Evolutionary conservation across 2,113 vertebrate species (phyloP).

Genomic region (Azemiops feae): DNA sequence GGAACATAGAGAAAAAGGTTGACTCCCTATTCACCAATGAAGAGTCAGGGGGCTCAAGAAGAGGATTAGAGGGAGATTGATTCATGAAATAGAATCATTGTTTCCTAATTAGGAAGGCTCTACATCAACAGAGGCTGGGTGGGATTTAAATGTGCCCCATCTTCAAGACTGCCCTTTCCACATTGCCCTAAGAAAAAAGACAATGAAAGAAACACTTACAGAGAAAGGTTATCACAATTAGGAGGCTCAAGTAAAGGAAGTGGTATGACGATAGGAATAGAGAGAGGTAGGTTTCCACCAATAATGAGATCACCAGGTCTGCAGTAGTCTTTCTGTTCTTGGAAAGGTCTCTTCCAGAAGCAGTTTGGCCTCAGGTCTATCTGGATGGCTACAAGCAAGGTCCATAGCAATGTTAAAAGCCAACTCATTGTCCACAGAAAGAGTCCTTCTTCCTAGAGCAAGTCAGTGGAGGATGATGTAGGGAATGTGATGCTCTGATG

Average conservation of each 20-base stretch:
- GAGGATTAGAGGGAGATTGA: no score
- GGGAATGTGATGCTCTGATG: no score
- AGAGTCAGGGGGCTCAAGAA: no score
- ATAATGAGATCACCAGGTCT: background rate
- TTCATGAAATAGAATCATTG: no score
- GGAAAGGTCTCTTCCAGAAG: background rate
- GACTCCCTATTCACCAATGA: no score
- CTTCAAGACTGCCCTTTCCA: no score
- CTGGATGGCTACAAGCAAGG: background rate
- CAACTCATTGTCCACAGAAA: background rate
- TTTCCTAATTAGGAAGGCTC: no score
- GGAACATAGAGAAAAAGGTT: no score
- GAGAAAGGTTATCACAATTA: fast-evolving
- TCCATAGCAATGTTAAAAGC: background rate
- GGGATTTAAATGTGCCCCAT: no score
- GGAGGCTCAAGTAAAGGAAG: background rate
- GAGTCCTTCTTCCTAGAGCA: background rate
- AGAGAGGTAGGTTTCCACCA: background rate
- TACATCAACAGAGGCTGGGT: no score
- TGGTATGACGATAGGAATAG: fast-evolving
- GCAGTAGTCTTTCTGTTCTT: background rate
- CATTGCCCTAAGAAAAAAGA: no score
- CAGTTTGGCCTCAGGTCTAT: background rate
- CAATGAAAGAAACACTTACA: no score
- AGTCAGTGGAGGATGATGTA: background rate